A percentile compares a stretch with the other conserved stretches of the same genome.
phyloP scores from a whole-genome alignment of 2,888 invertebrate species.

The Tetropium fuscum region DNA sequence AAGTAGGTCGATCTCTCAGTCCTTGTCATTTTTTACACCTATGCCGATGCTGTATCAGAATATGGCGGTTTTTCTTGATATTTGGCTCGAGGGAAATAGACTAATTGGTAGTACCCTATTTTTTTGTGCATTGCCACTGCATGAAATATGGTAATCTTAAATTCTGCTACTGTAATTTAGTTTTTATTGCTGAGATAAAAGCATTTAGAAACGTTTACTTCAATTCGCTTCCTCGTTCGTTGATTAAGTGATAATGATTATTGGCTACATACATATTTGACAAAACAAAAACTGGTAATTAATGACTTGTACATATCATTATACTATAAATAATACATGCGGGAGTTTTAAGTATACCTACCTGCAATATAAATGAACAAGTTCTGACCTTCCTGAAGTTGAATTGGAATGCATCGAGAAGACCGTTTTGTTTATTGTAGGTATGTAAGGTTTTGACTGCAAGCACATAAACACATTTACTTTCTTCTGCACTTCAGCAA shows the following conservation, averaged over 20 bases:
- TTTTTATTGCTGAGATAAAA: no score
- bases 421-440: constrained; percentile 5
- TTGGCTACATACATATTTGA: background rate
- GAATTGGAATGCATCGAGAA: constrained; percentile 25
- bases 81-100: no score
- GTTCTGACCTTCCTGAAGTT: constrained; percentile 32
- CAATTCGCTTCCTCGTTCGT: background rate
- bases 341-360: constrained; percentile 7
- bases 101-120: no score
- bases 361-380: constrained; percentile 24
- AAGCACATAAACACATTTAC: background rate
- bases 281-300: background rate
- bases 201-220: no score
- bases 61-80: no score
- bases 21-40: no score
- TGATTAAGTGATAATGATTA: background rate
- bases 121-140: no score
- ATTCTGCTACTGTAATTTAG: no score
- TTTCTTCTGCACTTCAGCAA: background rate
- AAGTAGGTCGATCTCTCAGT: no score
- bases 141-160: no score
- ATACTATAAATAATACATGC: constrained; percentile 28
- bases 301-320: background rate
- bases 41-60: no score
- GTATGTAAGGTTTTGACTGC: background rate